Conservation (phyloP, 2,113 vertebrate genomes). For the Verasper variegatus region DNA sequence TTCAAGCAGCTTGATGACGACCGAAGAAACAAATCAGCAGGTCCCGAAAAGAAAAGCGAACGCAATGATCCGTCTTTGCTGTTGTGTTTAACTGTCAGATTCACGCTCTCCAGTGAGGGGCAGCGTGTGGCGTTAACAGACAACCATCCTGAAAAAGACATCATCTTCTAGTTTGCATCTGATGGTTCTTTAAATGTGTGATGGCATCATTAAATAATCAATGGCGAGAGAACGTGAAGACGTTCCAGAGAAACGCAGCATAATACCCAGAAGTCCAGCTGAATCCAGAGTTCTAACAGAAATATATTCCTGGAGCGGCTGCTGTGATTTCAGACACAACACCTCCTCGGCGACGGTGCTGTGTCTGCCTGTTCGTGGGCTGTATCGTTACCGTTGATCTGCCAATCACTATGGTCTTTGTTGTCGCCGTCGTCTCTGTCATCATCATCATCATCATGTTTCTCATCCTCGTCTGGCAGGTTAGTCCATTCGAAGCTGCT, state of each 20-base stretch:
- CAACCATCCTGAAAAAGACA: too few species aligned
- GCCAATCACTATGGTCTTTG: not conserved
- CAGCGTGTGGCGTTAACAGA: not conserved
- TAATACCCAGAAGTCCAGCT: too few species aligned
- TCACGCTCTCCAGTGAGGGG: not conserved
- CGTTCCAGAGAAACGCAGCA: not conserved
- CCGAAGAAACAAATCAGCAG: not conserved
- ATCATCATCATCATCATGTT: not conserved
- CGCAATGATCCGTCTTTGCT: not conserved
- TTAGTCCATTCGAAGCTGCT: conserved; percentile 40
- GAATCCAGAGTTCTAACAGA: too few species aligned
- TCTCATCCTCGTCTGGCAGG: conserved; percentile 11
- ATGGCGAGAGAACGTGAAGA: not conserved
- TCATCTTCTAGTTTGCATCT: not conserved
- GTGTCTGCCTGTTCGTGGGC: not conserved
- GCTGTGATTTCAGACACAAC: not conserved
- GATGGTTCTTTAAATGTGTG: not conserved
- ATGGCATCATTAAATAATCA: too few species aligned
- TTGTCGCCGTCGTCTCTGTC: not conserved
- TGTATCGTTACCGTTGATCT: not conserved
- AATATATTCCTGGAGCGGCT: too few species aligned
- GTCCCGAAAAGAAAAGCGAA: not conserved
- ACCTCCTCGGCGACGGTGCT: not conserved
- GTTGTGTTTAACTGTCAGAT: too few species aligned
- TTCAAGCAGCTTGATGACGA: not conserved